phyloP scores from a whole-genome alignment of 1,140 invertebrate genomes.

The Oedothorax gibbosus region DNA sequence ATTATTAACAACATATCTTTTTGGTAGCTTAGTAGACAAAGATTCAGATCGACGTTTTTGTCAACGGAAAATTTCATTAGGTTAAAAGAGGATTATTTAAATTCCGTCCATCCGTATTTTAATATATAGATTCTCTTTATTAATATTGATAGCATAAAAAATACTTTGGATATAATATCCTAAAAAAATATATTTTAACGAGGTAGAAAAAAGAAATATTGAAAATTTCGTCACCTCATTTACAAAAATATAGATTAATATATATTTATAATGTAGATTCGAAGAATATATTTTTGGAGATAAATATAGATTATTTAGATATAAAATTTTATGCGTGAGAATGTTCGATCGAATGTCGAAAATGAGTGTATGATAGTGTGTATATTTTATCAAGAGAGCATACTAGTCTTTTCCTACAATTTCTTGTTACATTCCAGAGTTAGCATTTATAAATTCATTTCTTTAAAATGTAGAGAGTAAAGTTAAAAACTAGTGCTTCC shows the following conservation, averaged over 20 bases:
- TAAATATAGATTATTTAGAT: slow-evolving; percentile 26
- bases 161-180: background rate
- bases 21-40: too few relatives aligned
- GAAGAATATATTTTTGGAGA: slow-evolving; percentile 22
- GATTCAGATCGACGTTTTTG: too few relatives aligned
- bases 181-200: background rate
- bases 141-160: background rate
- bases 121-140: background rate
- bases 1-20: too few relatives aligned
- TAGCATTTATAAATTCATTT: slow-evolving; percentile 17
- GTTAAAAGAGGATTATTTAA: background rate
- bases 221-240: too few relatives aligned
- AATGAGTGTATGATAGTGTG: slow-evolving; percentile 21
- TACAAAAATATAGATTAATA: background rate
- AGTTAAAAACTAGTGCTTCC: background rate
- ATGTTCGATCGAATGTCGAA: background rate
- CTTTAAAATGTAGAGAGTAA: background rate
- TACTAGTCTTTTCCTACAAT: slow-evolving; percentile 27
- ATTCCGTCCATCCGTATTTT: background rate
- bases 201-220: background rate
- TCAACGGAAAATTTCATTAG: too few relatives aligned
- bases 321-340: slow-evolving; percentile 14
- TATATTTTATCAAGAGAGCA: slow-evolving; percentile 26
- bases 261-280: slow-evolving; percentile 36
- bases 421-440: slow-evolving; percentile 29